These are phyloP conservation scores for Mastigias papua DNA, from an alignment of 30 jellyfish, hydroid and myxozoan species.

Conservation along the genomic window DNA sequence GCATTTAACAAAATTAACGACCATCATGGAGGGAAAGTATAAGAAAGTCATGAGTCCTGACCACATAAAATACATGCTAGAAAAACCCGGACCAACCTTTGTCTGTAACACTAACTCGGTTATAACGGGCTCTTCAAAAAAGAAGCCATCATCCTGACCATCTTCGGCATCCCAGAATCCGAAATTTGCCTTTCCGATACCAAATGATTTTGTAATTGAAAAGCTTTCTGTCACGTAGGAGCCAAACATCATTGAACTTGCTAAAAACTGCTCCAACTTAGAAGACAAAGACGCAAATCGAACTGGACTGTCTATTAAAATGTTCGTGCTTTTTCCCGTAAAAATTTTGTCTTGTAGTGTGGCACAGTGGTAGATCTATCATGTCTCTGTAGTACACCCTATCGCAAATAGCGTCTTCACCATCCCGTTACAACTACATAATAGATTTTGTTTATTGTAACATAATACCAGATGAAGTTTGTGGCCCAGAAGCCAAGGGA, in stretches of 20 bases:
- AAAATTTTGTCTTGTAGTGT: neutral
- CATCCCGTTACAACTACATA: neutral
- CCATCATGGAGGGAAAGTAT: no score
- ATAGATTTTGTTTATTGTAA: neutral
- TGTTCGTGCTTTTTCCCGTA: no score
- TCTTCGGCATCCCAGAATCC: conserved; percentile 68
- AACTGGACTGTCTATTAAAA: no score
- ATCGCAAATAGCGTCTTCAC: neutral
- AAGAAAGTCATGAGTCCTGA: no score
- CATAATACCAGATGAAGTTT: neutral
- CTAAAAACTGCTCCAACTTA: no score
- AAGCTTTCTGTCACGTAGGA: conserved; percentile 27
- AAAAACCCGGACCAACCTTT: conserved; percentile 23
- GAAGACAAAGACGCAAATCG: no score
- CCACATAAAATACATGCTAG: neutral
- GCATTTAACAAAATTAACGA: no score
- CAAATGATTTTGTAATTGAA: conserved; percentile 34
- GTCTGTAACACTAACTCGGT: conserved; percentile 29
- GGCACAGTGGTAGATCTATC: neutral
- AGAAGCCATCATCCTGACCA: conserved; percentile 43
- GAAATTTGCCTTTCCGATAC: conserved; percentile 52
- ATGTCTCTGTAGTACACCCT: neutral
- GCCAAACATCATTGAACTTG: conserved; percentile 32
- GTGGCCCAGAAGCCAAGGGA: neutral
- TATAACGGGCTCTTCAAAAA: conserved; percentile 10